phyloP scores from a whole-genome alignment of 2,888 invertebrate genomes.

The Melieria crassipennis region DNA sequence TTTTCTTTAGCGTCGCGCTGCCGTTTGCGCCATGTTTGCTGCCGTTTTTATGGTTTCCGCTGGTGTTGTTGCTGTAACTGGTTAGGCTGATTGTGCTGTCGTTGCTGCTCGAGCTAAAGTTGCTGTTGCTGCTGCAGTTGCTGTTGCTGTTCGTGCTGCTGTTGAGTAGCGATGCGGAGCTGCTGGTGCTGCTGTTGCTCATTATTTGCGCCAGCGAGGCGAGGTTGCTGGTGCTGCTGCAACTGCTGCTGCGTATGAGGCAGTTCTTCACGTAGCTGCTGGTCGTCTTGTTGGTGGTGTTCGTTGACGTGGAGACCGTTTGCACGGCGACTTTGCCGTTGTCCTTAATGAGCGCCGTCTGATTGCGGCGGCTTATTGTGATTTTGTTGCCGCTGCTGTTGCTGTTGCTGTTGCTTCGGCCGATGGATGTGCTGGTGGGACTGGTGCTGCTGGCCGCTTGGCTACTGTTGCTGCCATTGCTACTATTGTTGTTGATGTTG shows the following conservation, averaged over 20 bases:
- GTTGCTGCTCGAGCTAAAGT: slow-evolving; percentile 46
- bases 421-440: slow-evolving; percentile 26
- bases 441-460: slow-evolving; percentile 38
- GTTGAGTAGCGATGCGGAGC: slow-evolving; percentile 48
- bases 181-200: slow-evolving; percentile 59
- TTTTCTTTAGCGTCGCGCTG: slow-evolving; percentile 68
- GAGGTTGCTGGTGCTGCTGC: slow-evolving; percentile 60
- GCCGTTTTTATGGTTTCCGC: slow-evolving; percentile 42
- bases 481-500: slow-evolving; percentile 36
- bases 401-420: slow-evolving; percentile 14
- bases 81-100: slow-evolving; percentile 45
- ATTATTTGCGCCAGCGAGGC: slow-evolving; percentile 60
- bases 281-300: slow-evolving; percentile 50
- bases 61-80: slow-evolving; percentile 51
- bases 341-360: slow-evolving; percentile 10
- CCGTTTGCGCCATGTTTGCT: slow-evolving; percentile 47
- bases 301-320: slow-evolving; percentile 47
- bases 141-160: slow-evolving; percentile 44
- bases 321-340: slow-evolving; percentile 39
- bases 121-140: slow-evolving; percentile 52
- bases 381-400: slow-evolving; percentile 31
- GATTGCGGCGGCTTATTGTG: slow-evolving; percentile 35
- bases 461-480: slow-evolving; percentile 35
- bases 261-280: slow-evolving; percentile 60
- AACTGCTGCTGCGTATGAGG: slow-evolving; percentile 60